These are phyloP conservation scores for Tricholaema leucomelas DNA, from an alignment of 2,113 vertebrate genomes.

Conservation along the genomic window DNA sequence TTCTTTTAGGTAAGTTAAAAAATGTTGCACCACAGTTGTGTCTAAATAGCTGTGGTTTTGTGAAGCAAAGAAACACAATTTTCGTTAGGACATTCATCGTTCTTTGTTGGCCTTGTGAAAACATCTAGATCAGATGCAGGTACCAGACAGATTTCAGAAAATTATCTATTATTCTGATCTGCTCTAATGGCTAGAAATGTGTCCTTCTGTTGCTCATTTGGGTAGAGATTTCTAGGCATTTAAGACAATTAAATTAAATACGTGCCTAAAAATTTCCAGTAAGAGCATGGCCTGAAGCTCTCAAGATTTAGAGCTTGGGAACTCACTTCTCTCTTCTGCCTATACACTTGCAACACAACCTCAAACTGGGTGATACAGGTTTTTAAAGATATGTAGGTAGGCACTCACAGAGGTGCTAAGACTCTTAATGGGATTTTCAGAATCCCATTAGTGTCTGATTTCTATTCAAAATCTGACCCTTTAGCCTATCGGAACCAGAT, in stretches of 20 bases:
- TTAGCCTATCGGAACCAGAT: neutral
- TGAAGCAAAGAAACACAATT: neutral
- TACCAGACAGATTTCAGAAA: neutral
- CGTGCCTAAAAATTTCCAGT: neutral
- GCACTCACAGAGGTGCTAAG: neutral
- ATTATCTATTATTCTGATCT: neutral
- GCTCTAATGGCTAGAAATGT: neutral
- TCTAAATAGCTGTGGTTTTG: neutral
- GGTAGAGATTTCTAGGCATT: neutral
- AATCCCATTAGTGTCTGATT: conserved; percentile 46
- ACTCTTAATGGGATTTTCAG: conserved; percentile 37
- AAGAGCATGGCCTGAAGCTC: neutral
- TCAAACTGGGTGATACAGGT: neutral
- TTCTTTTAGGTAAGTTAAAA: neutral
- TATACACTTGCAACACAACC: neutral
- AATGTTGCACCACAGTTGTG: accelerated
- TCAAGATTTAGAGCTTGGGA: neutral
- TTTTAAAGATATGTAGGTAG: neutral
- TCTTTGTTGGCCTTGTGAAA: neutral
- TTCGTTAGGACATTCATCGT: neutral
- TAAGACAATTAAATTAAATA: neutral
- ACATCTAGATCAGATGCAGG: neutral
- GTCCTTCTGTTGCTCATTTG: neutral
- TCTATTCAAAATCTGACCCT: conserved; percentile 26
- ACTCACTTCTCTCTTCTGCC: neutral